Percentiles rank a stretch among this genome's conserved stretches.
These are phyloP conservation scores for Oryzias woworae DNA, from an alignment of 2,113 vertebrate species.

Conservation along the genomic window DNA sequence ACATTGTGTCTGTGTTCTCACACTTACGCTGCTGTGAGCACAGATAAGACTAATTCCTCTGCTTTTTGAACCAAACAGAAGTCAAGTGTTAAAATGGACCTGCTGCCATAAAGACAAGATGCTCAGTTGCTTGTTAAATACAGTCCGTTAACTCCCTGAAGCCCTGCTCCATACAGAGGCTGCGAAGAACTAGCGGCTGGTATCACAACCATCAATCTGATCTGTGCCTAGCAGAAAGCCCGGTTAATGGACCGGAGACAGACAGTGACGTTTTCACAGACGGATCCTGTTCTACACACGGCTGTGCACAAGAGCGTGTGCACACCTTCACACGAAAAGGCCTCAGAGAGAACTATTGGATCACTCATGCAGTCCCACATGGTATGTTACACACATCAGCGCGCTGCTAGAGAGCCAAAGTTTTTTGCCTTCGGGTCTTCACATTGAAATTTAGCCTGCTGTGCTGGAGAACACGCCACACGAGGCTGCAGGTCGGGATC, in stretches of 20 bases:
- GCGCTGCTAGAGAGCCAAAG: constrained; percentile 29
- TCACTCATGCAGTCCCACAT: constrained; percentile 51
- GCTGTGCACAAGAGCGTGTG: constrained; percentile 32
- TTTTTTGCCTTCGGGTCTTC: constrained; percentile 32
- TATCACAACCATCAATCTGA: constrained; percentile 61
- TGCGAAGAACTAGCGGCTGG: constrained; percentile 32
- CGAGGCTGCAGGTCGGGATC: background rate
- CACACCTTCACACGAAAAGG: constrained; percentile 14
- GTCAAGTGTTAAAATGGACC: constrained; percentile 41
- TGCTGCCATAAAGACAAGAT: constrained; percentile 24
- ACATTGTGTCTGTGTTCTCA: background rate
- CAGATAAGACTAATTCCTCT: constrained; percentile 19
- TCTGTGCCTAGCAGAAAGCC: constrained; percentile 63
- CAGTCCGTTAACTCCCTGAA: constrained; percentile 39
- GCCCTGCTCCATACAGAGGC: constrained; percentile 33
- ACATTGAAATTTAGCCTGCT: constrained; percentile 22
- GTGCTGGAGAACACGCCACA: constrained; percentile 6
- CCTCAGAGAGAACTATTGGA: constrained; percentile 58
- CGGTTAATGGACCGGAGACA: constrained; percentile 71
- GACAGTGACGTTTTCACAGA: constrained; percentile 55
- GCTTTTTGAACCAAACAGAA: constrained; percentile 36
- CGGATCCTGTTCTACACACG: constrained; percentile 47
- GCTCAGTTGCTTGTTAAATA: constrained; percentile 53
- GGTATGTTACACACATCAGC: constrained; percentile 50
- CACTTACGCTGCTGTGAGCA: constrained; percentile 16